These are phyloP conservation scores for Torymus texanus DNA, from an alignment of 2,888 invertebrate genomes.

Conservation along the genomic window DNA sequence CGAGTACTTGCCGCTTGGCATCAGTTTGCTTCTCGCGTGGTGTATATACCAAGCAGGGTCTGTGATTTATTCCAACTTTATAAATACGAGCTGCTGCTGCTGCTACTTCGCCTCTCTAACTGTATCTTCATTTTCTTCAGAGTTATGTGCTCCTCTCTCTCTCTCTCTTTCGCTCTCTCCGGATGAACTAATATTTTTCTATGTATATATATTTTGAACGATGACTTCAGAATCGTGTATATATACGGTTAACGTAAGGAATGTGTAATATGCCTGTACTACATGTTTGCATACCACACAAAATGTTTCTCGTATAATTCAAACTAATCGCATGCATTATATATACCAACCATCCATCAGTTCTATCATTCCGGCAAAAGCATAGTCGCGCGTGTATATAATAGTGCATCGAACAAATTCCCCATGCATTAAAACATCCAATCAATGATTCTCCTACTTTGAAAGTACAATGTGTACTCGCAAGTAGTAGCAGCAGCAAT, in stretches of 20 bases:
- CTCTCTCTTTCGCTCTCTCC: too few species aligned
- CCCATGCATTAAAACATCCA: too few species aligned
- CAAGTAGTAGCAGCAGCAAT: too few species aligned
- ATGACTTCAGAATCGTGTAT: too few species aligned
- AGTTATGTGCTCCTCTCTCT: background rate
- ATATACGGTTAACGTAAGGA: too few species aligned
- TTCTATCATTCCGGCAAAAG: background rate
- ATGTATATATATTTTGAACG: too few species aligned
- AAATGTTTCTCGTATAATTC: background rate
- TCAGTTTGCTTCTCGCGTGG: background rate
- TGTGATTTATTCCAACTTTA: background rate
- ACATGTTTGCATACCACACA: background rate
- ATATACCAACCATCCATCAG: background rate
- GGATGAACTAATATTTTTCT: too few species aligned
- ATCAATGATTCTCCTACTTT: background rate
- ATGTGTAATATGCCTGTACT: too few species aligned
- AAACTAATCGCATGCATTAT: slow-evolving; percentile 8
- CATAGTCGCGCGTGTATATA: background rate
- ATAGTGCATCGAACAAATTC: background rate
- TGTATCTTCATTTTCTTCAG: background rate
- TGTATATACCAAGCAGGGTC: too few species aligned
- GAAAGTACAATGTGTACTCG: background rate
- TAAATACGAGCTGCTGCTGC: background rate
- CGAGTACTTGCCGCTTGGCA: background rate
- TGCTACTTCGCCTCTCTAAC: background rate